Percentiles rank a stretch among this genome's conserved stretches.
Conservation (phyloP, 2,113 vertebrate species). For the Anguilla japonica region DNA sequence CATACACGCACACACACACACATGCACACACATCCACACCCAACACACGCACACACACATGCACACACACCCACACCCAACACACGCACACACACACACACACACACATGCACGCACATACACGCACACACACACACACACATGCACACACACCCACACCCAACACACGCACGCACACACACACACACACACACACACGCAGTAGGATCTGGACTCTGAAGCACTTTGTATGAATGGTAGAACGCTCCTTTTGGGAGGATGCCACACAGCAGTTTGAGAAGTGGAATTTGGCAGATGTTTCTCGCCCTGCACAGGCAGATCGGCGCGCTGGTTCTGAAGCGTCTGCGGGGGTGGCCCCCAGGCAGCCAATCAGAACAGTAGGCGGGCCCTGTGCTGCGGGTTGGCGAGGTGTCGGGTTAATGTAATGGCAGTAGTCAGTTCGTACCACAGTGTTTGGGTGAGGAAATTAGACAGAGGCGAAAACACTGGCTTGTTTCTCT, state of each 20-base stretch:
- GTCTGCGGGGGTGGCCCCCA: constrained; percentile 51
- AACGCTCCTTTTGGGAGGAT: not conserved
- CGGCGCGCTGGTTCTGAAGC: constrained; percentile 52
- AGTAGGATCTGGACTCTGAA: too few species aligned
- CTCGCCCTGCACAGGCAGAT: not conserved
- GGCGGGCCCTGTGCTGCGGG: constrained; percentile 40
- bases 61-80: too few species aligned
- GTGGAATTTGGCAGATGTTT: not conserved
- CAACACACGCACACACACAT: too few species aligned
- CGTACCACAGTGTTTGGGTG: constrained; percentile 62
- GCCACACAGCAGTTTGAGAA: not conserved
- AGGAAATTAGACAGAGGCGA: constrained; percentile 60
- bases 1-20: too few species aligned
- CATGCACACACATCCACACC: too few species aligned
- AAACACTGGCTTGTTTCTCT: constrained; percentile 62
- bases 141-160: too few species aligned
- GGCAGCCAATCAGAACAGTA: constrained; percentile 72
- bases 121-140: too few species aligned
- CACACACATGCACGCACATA: too few species aligned
- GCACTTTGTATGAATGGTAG: too few species aligned
- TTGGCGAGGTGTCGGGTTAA: constrained; percentile 58
- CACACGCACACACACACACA: too few species aligned
- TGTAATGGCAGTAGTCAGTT: constrained; percentile 59
- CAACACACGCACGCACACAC: too few species aligned
- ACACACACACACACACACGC: too few species aligned